Evolutionary conservation across 2,888 invertebrate genomes (phyloP).

Genomic region (Serripes groenlandicus): DNA sequence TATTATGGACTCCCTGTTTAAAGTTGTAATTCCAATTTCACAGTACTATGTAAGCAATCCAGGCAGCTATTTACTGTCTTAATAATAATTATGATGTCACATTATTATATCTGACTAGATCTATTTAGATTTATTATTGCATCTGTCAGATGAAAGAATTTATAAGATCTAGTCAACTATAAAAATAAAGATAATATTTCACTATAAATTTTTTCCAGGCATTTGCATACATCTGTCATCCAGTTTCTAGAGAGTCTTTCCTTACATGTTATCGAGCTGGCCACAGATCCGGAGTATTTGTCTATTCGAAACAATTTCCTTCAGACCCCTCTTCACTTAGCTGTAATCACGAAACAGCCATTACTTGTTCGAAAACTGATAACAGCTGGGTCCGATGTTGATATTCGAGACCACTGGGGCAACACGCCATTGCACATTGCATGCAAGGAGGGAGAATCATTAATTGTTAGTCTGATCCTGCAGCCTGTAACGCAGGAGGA

Average conservation of each 20-base stretch:
- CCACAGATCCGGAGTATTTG: slow-evolving; percentile 92
- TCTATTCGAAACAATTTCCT: slow-evolving; percentile 93
- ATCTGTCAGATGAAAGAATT: too few species aligned
- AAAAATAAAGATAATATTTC: too few species aligned
- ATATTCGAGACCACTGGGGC: slow-evolving; percentile 91
- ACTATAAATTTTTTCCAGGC: too few species aligned
- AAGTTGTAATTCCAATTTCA: too few species aligned
- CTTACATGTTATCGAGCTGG: slow-evolving; percentile 91
- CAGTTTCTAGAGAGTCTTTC: slow-evolving; percentile 92
- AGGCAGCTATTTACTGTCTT: too few species aligned
- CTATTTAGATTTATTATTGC: too few species aligned
- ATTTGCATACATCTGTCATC: slow-evolving; percentile 94
- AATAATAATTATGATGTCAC: too few species aligned
- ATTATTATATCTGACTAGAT: too few species aligned
- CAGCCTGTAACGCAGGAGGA: slow-evolving; percentile 83
- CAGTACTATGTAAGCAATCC: too few species aligned
- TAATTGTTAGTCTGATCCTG: slow-evolving; percentile 92
- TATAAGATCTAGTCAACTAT: too few species aligned
- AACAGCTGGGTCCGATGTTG: slow-evolving; percentile 90
- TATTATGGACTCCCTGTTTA: too few species aligned
- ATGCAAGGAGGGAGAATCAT: slow-evolving; percentile 90
- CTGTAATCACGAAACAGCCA: slow-evolving; percentile 91
- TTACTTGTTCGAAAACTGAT: slow-evolving; percentile 43
- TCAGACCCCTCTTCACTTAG: slow-evolving; percentile 94
- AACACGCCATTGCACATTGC: slow-evolving; percentile 96